phyloP scores from a whole-genome alignment of 2,113 vertebrate species.

The Hyaena hyaena region DNA sequence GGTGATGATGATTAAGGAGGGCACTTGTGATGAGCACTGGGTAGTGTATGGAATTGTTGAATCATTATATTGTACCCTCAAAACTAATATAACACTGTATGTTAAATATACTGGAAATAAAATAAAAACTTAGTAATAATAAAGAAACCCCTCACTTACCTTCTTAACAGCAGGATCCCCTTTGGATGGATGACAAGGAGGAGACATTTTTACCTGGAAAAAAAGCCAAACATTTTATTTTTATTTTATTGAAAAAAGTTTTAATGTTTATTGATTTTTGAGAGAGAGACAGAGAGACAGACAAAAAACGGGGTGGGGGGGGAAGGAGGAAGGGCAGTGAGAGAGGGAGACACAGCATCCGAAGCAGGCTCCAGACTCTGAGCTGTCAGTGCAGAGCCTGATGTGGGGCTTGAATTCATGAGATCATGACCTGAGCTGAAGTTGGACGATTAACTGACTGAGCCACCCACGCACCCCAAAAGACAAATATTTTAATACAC shows the following conservation, averaged over 20 bases:
- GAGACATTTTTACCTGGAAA: slow-evolving; percentile 85
- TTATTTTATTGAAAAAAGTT: too few species aligned
- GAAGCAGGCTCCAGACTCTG: too few species aligned
- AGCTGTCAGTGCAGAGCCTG: too few species aligned
- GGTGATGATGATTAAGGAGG: neutral
- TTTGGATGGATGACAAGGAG: slow-evolving; percentile 79
- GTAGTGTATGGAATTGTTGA: neutral
- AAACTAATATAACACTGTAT: neutral
- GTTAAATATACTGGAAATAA: neutral
- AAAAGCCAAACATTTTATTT: slow-evolving; percentile 23
- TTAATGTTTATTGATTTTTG: too few species aligned
- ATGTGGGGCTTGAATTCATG: too few species aligned
- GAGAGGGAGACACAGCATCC: too few species aligned
- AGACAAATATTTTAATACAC: neutral
- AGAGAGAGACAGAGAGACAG: too few species aligned
- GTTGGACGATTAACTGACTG: too few species aligned
- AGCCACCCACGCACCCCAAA: too few species aligned
- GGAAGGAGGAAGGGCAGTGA: too few species aligned
- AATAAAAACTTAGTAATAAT: neutral
- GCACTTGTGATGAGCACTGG: neutral
- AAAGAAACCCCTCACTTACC: slow-evolving; percentile 71
- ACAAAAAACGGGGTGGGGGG: too few species aligned
- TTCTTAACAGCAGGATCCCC: slow-evolving; percentile 84
- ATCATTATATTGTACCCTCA: neutral
- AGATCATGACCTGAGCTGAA: too few species aligned